Percentiles rank a stretch among this genome's conserved stretches.
phyloP scores from a whole-genome alignment of 1,140 invertebrate species.

The Yoshiicerus persimilis region DNA sequence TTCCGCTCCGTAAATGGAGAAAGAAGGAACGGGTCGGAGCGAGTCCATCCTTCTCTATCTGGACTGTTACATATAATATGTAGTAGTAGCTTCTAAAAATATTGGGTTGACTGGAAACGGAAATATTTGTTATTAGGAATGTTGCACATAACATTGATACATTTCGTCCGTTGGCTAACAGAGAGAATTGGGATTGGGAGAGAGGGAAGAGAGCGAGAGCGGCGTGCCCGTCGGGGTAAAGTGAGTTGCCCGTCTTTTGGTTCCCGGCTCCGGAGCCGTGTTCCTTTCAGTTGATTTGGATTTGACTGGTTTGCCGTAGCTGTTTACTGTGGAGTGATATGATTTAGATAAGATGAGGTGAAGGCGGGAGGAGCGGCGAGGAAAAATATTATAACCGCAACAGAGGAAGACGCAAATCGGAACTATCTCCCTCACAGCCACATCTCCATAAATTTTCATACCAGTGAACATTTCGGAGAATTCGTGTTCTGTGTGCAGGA shows the following conservation, averaged over 20 bases:
- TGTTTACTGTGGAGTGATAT: no score
- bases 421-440: not conserved
- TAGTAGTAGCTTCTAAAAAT: not conserved
- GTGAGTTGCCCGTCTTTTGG: no score
- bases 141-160: not conserved
- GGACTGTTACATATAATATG: no score
- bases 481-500: not conserved
- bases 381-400: no score
- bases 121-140: not conserved
- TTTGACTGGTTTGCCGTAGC: no score
- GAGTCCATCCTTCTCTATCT: not conserved
- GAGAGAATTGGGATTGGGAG: no score
- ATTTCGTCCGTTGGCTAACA: not conserved
- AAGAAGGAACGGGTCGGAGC: not conserved
- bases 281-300: no score
- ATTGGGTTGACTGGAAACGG: not conserved
- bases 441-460: constrained; percentile 2
- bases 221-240: no score
- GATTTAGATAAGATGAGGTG: no score
- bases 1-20: not conserved
- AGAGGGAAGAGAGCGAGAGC: no score
- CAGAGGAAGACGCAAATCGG: not conserved
- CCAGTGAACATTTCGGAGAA: not conserved
- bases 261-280: no score
- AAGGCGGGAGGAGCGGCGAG: no score